Base-by-base conservation (phyloP, 2,888 invertebrate species). In the Drosophila emarginata region DNA sequence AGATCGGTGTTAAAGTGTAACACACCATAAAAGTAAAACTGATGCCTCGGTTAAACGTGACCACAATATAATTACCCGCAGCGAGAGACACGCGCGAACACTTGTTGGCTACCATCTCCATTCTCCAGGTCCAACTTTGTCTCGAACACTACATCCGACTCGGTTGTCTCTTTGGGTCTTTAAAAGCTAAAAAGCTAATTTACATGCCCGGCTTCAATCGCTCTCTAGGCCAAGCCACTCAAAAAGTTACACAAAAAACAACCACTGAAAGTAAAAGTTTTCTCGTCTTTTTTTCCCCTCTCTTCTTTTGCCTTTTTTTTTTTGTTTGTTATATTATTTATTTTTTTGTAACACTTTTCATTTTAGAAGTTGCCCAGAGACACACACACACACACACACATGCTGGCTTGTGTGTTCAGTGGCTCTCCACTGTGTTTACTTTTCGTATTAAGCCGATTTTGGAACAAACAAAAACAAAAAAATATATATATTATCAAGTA, bases 51-150 rank as follows among this genome's bases (percentile, higher is more conserved):
- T 72, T 64, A 75, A 78, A 89, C 89, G 89, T 89, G 89, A 89
- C 89, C 90, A 80, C 88, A 87, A 89, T 90, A 89, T 85, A 88
- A 90, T 90, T 88, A 89, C 78, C 76, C 77, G 71, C 77, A 75
- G 74, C 65, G 50, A 67, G 73, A 67, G 79, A 62, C 77, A 67
- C 73, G 54, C 54, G 78, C 78, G 76, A 78, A 36, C 82, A 87
- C 87, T 82, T 82, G 87, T 85, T 87, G 82, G 68, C 78, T 72
- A 61, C 54, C 56, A n/a, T 15, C 59, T 50, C 58, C 58, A 26
- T 15, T 15, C 7, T 26, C 54, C 32, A 36, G 4, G 9, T 56
- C 15, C 54, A 36, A 12, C 6, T 18, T n/a, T 12, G 11, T 21
- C 32, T 32, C 32, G 32, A 28, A 28, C 28, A 28, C 3, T 36